Evolutionary conservation across 2,888 invertebrate genomes (phyloP), one percentile per base, ranked within the genome.

Genomic region (Tupiocoris notatus): DNA sequence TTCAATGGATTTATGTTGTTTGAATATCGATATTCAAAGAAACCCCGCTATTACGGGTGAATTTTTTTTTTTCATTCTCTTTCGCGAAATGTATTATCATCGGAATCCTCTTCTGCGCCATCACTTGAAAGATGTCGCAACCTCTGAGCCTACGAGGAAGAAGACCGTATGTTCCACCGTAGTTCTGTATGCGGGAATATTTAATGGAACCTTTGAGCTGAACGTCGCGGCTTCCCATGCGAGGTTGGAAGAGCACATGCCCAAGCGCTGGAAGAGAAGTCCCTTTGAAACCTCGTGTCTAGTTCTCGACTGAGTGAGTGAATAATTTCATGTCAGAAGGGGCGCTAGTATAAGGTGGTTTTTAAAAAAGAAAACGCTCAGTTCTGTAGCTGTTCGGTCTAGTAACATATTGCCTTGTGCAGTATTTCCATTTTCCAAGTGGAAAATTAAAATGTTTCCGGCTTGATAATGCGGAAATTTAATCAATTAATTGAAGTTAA

Each of bases 231-330:
- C 39, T 39, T 39, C 39, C 39, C 39, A 39, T 39, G 39, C 39
- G 39, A 39, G 39, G 3, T 12, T 39, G n/a, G 39, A 39, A 12
- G 39, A 39, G 39, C n/a, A n/a, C n/a, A n/a, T n/a, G n/a, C 39
- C 39, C 39, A 3, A 39, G 39, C 39, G 39, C 12, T 12, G 39
- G 39, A 12, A 39, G 39, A 39, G 12, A 20, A 56, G 21, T 67
- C 67, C 67, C 67, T 67, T 67, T 67, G 67, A 67, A 67, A 67
- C 67, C 67, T 67, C 57, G 18, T 67, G 67, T 67, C 67, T 67
- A 22, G 21, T 67, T 57, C 22, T 21, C 39, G 39, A 39, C 39
- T 39, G 39, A 39, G 22, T 67, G 67, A 67, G 67, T 67, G 67
- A 67, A 67, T 67, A 67, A 67, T 67, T 67, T 67, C 67, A 67